These are phyloP conservation scores for Auanema sp. DNA, from an alignment of 2,888 invertebrate genomes.

Conservation along the genomic window DNA sequence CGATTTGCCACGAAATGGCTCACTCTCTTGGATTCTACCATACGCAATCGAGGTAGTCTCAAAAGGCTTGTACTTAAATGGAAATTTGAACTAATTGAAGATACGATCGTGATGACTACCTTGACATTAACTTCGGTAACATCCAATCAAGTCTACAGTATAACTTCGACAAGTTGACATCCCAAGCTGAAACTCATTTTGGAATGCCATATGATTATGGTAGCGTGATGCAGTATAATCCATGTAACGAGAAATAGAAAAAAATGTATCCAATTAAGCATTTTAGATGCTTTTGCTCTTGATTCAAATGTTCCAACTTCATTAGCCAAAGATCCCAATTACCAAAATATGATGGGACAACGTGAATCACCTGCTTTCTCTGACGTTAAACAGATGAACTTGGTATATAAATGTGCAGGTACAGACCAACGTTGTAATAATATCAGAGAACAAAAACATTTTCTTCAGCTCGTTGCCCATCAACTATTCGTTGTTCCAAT, in stretches of 20 bases:
- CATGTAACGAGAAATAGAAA: constrained; percentile 2
- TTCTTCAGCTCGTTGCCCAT: constrained; percentile 7
- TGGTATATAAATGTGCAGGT: constrained; percentile 30
- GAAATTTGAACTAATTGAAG: too few species aligned
- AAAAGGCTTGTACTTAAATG: too few species aligned
- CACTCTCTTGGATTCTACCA: constrained; percentile 42
- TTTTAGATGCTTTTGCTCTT: constrained; percentile 38
- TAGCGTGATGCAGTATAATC: constrained; percentile 45
- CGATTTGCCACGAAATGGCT: constrained; percentile 34
- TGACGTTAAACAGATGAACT: constrained; percentile 34
- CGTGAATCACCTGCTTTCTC: constrained; percentile 35
- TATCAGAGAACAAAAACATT: background rate
- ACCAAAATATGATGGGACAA: constrained; percentile 39
- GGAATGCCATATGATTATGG: constrained; percentile 36
- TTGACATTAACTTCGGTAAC: constrained; percentile 30
- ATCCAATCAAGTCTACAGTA: constrained; percentile 26
- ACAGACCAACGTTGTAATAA: background rate
- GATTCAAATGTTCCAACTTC: constrained; percentile 26
- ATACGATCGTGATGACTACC: constrained; percentile 32
- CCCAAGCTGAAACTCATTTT: constrained; percentile 22
- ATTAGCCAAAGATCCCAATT: constrained; percentile 23
- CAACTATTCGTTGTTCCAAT: constrained; percentile 12
- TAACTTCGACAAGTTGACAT: constrained; percentile 34
- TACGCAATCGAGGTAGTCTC: constrained; percentile 27
- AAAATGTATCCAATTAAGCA: background rate